Percentiles rank a stretch among this genome's conserved stretches.
phyloP scores from a whole-genome alignment of 2,888 invertebrate species.

The Plemyria rubiginata region DNA sequence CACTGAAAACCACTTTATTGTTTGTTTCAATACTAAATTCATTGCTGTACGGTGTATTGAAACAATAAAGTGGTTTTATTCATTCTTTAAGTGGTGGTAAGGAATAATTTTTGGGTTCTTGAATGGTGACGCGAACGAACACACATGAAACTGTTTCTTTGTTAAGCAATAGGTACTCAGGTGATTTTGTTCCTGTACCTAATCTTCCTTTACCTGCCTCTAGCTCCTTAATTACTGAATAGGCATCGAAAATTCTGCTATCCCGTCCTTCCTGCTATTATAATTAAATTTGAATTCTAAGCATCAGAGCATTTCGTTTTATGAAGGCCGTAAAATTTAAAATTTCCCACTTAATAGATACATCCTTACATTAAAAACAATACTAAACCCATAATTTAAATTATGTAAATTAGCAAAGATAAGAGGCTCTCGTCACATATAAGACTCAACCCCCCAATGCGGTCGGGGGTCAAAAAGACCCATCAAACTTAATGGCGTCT shows the following conservation, averaged over 20 bases:
- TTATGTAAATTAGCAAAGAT: constrained; percentile 45
- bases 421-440: constrained; percentile 37
- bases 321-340: constrained; percentile 2
- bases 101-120: no score
- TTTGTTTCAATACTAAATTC: no score
- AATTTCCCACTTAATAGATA: neutral
- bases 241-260: neutral
- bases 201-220: neutral
- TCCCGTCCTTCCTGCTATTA: neutral
- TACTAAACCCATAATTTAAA: constrained; percentile 23
- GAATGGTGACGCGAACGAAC: no score
- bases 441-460: constrained; percentile 36
- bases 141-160: no score
- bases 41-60: no score
- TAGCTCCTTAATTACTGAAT: neutral
- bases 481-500: constrained; percentile 57
- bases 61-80: no score
- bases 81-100: no score
- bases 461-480: constrained; percentile 43
- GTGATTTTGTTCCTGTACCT: no score
- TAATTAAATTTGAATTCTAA: neutral
- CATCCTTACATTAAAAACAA: constrained; percentile 6
- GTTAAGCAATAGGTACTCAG: no score
- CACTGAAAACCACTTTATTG: no score
- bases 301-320: neutral